Evolutionary conservation across 2,113 vertebrate species (phyloP).

Genomic region (Electrona antarctica): DNA sequence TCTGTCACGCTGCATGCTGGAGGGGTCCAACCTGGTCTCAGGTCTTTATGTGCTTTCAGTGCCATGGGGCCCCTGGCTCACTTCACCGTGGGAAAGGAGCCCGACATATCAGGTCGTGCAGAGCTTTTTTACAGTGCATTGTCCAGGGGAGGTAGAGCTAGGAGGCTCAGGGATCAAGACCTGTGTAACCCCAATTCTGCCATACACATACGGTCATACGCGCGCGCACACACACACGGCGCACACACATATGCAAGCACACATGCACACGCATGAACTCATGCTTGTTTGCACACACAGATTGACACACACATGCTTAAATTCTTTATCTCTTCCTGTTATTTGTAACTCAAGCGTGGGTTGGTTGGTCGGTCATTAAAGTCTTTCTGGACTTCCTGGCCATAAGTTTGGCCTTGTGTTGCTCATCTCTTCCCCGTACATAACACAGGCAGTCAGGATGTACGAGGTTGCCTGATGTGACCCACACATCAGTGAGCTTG

Average conservation of each 20-base stretch:
- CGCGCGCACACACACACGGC: not conserved
- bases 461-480: conserved; percentile 31
- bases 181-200: conserved; percentile 24
- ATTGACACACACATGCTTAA: conserved; percentile 18
- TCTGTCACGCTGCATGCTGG: conserved; percentile 54
- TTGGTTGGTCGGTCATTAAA: conserved; percentile 38
- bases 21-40: conserved; percentile 51
- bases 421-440: conserved; percentile 29
- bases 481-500: conserved; percentile 11
- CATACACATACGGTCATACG: not conserved
- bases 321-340: not conserved
- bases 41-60: conserved; percentile 55
- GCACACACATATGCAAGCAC: not conserved
- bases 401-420: conserved; percentile 21
- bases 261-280: too few relatives aligned
- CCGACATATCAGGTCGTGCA: conserved; percentile 45
- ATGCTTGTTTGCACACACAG: not conserved
- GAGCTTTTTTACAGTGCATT: conserved; percentile 52
- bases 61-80: conserved; percentile 50
- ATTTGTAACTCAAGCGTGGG: conserved; percentile 36
- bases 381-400: conserved; percentile 15
- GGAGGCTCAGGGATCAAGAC: conserved; percentile 23
- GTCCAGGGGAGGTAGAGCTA: conserved; percentile 40
- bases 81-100: conserved; percentile 68
- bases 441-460: conserved; percentile 26